Evolutionary conservation across 1,140 invertebrate genomes (phyloP).

Genomic region (Parapsyche elsis): DNA sequence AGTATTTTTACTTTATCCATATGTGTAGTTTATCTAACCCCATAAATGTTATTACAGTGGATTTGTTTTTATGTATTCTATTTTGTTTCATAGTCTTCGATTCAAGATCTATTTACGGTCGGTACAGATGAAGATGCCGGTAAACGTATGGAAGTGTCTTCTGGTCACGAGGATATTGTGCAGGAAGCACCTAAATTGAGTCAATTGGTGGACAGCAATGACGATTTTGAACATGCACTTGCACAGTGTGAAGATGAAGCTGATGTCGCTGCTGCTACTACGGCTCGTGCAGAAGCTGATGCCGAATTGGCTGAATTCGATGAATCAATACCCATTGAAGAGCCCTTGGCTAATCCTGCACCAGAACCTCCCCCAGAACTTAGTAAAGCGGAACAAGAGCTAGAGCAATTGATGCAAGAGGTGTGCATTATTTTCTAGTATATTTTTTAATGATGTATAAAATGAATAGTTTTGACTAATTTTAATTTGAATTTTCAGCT

Average conservation of each 20-base stretch:
- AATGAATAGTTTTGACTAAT: background rate
- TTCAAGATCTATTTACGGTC: conserved; percentile 92
- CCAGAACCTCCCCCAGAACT: conserved; percentile 69
- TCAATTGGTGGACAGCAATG: conserved; percentile 35
- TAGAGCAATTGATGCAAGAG: conserved; percentile 85
- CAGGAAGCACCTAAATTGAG: conserved; percentile 26
- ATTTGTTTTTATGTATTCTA: too few relatives aligned
- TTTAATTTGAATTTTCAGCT: conserved; percentile 70
- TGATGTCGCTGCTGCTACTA: conserved; percentile 90
- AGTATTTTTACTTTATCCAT: conserved; percentile 64
- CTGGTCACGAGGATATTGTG: background rate
- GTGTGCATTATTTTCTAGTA: conserved; percentile 64
- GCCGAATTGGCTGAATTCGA: conserved; percentile 97
- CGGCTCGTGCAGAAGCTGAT: conserved; percentile 91
- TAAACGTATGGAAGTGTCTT: conserved; percentile 41
- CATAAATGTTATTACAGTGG: too few relatives aligned
- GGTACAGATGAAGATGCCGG: conserved; percentile 73
- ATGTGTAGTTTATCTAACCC: too few relatives aligned
- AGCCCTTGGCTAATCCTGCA: conserved; percentile 67
- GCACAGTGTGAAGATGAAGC: conserved; percentile 94
- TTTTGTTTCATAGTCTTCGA: conserved; percentile 76
- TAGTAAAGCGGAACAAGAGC: conserved; percentile 85
- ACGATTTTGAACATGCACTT: conserved; percentile 82
- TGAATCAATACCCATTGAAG: conserved; percentile 92
- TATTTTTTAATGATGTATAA: background rate